These are phyloP conservation scores for Spongilla lacustris DNA, from an alignment of 37 sponge, comb jelly and placozoan species.

Conservation along the genomic window DNA sequence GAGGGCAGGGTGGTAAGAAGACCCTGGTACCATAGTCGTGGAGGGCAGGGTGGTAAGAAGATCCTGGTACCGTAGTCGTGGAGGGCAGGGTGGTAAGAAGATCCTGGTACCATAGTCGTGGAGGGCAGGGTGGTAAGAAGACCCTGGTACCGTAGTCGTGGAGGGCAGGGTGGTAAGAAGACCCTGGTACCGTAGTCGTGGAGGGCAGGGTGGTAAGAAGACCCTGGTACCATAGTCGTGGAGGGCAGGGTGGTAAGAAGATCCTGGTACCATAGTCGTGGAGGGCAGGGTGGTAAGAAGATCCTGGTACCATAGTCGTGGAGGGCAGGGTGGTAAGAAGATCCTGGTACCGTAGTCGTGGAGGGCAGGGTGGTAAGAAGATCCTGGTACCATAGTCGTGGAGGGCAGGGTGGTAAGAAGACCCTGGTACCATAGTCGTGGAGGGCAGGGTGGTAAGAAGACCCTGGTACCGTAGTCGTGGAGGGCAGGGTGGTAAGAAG, in stretches of 20 bases:
- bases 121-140: conserved; percentile 41
- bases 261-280: conserved; percentile 72
- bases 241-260: conserved; percentile 41
- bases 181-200: conserved; percentile 71
- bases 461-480: conserved; percentile 71
- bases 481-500: conserved; percentile 41
- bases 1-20: conserved; percentile 41
- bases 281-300: conserved; percentile 41
- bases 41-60: conserved; percentile 41
- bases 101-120: conserved; percentile 72
- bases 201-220: conserved; percentile 41
- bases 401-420: conserved; percentile 41
- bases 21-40: conserved; percentile 72
- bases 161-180: conserved; percentile 41
- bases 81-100: conserved; percentile 41
- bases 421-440: conserved; percentile 72
- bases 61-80: conserved; percentile 72
- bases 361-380: conserved; percentile 41
- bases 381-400: conserved; percentile 72
- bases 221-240: conserved; percentile 72
- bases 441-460: conserved; percentile 41
- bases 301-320: conserved; percentile 72
- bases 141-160: conserved; percentile 71
- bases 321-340: conserved; percentile 41
- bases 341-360: conserved; percentile 72